Evolutionary conservation across 2,113 vertebrate genomes (phyloP).

Genomic region (Eurypyga helias): DNA sequence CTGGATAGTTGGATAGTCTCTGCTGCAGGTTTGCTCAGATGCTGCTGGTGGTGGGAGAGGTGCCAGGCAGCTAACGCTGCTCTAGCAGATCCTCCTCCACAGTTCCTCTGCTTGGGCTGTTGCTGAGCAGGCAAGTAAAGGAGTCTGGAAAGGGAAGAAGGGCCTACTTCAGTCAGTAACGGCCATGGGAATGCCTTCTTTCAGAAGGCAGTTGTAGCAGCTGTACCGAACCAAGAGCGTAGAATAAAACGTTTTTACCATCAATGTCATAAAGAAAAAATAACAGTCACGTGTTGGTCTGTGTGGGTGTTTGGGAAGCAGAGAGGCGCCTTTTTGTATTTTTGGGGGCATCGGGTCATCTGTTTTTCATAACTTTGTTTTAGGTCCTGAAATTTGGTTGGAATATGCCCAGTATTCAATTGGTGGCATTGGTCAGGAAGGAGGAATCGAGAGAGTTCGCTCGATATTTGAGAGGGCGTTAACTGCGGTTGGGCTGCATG

Average conservation of each 20-base stretch:
- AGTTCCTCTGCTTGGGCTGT: background rate
- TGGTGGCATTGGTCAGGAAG: constrained; percentile 91
- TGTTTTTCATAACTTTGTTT: background rate
- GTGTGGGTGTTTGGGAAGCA: accelerated
- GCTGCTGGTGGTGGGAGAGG: background rate
- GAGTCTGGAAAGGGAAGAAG: background rate
- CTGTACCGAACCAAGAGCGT: background rate
- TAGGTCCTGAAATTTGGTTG: constrained; percentile 98
- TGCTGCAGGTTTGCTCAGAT: accelerated
- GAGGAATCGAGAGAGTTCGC: constrained; percentile 90
- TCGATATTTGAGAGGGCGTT: constrained; percentile 90
- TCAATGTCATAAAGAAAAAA: too few species aligned
- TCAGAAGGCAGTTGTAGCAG: background rate
- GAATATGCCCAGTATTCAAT: constrained; percentile 97
- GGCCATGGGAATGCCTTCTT: background rate
- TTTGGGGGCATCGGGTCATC: background rate
- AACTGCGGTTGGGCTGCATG: constrained; percentile 90
- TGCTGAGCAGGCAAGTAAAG: background rate
- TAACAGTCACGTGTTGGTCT: accelerated
- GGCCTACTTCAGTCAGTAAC: background rate
- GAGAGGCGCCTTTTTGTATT: too few species aligned
- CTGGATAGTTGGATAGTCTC: background rate
- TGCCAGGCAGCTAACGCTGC: background rate
- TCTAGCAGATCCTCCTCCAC: background rate
- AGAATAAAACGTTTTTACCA: background rate